phyloP scores from a whole-genome alignment of 2,113 vertebrate genomes.

The Brevimyrus niger region DNA sequence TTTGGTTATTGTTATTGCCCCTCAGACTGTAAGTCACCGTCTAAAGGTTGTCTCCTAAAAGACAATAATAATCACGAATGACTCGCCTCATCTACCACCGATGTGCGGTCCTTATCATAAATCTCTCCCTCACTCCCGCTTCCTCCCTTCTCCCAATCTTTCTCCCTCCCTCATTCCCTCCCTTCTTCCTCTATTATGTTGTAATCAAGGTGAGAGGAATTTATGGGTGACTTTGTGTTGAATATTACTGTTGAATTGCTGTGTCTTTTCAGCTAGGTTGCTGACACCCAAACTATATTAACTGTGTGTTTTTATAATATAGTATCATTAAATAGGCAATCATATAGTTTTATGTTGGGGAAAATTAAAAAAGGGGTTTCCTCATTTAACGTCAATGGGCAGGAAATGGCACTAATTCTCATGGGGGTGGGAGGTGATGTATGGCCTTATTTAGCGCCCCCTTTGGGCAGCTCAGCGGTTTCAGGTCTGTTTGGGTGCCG shows the following conservation, averaged over 20 bases:
- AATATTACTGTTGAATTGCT: not conserved
- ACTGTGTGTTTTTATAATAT: not conserved
- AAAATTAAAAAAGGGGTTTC: not conserved
- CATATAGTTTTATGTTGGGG: not conserved
- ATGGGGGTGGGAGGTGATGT: not conserved
- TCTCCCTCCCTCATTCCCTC: not conserved
- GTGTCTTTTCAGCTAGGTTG: not conserved
- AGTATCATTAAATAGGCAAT: not conserved
- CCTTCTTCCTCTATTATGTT: not conserved
- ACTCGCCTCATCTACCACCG: conserved; percentile 2
- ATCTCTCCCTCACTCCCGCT: not conserved
- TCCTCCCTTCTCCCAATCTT: not conserved
- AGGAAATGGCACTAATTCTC: not conserved
- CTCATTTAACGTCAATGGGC: not conserved
- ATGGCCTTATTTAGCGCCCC: not conserved
- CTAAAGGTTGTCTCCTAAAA: conserved; percentile 8
- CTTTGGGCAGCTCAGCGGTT: not conserved
- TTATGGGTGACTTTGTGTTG: conserved; percentile 6
- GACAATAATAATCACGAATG: not conserved
- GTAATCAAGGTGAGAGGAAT: not conserved
- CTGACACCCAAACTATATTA: not conserved
- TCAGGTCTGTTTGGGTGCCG: not conserved
- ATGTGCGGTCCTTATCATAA: not conserved
- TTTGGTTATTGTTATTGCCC: not conserved
- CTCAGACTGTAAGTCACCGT: conserved; percentile 3